A percentile compares a stretch with the other conserved stretches of the same genome.
These are phyloP conservation scores for Hemicordylus capensis DNA, from an alignment of 2,113 vertebrate species.

Conservation along the genomic window DNA sequence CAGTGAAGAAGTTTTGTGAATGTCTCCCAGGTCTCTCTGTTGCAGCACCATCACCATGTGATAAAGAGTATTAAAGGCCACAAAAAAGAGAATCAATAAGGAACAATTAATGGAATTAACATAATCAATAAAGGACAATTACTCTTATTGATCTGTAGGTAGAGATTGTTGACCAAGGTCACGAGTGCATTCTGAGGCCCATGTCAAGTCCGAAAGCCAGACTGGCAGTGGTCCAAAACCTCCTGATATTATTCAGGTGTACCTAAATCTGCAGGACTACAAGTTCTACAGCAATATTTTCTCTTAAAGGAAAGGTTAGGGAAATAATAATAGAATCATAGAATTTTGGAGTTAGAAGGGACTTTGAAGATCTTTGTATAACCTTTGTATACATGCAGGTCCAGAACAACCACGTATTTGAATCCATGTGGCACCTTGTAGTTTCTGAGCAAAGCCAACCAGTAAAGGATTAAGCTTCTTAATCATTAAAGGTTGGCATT, in stretches of 20 bases:
- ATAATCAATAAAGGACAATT: conserved; percentile 36
- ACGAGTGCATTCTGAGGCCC: not conserved
- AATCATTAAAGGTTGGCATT: not conserved
- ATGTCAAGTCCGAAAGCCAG: not conserved
- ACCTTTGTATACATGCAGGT: not conserved
- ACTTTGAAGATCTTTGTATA: no score
- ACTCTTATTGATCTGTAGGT: conserved; percentile 20
- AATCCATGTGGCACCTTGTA: not conserved
- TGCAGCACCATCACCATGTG: not conserved
- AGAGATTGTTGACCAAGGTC: conserved; percentile 21
- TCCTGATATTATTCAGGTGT: not conserved
- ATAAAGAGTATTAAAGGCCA: conserved; percentile 6
- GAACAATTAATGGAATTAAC: conserved; percentile 26
- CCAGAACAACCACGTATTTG: not conserved
- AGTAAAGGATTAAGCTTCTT: not conserved
- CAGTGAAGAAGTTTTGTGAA: not conserved
- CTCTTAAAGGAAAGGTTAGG: not conserved
- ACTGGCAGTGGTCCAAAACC: not conserved
- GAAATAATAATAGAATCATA: not conserved
- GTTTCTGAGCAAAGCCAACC: not conserved
- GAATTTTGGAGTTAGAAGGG: no score
- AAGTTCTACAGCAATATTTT: not conserved
- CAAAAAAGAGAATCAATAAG: conserved; percentile 2
- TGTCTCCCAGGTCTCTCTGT: not conserved
- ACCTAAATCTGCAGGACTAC: not conserved